Percentiles rank a stretch among this genome's conserved stretches.
Evolutionary conservation across 2,797 vertebrate genomes (phyloP).

Genomic region (Taeniopygia guttata): DNA sequence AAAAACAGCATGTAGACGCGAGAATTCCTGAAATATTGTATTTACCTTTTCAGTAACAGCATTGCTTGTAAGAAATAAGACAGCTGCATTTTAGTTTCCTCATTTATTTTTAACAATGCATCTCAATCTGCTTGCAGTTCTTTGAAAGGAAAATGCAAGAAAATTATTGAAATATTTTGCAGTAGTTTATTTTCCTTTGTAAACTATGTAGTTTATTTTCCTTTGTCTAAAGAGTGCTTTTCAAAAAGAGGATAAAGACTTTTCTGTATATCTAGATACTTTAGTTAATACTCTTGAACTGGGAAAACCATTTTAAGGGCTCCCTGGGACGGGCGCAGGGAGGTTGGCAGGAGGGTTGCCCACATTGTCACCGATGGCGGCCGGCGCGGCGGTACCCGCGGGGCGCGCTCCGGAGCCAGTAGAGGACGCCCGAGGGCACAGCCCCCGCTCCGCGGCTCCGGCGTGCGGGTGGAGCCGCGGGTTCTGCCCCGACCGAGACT

Average conservation of each 20-base stretch:
- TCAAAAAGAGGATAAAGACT: not conserved
- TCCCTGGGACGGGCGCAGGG: not conserved
- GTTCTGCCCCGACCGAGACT: fast-evolving
- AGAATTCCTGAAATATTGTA: not conserved
- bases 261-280: not conserved
- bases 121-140: not conserved
- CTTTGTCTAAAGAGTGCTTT: not conserved
- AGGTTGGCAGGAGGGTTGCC: too few relatives aligned
- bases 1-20: not conserved
- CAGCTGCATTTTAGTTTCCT: not conserved
- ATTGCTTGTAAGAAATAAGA: not conserved
- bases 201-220: too few relatives aligned
- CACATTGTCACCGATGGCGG: too few relatives aligned
- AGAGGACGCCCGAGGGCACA: conserved; percentile 3
- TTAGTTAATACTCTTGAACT: not conserved
- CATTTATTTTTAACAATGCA: not conserved
- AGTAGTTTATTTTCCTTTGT: too few relatives aligned
- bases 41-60: not conserved
- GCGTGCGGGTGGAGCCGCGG: fast-evolving
- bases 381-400: too few relatives aligned
- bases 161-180: not conserved
- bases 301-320: not conserved
- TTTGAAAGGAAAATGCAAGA: not conserved
- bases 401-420: not conserved
- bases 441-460: fast-evolving